Percentiles rank a stretch among this genome's conserved stretches.
Evolutionary conservation across 1,140 invertebrate species (phyloP).

Genomic region (Calliphora vicina): DNA sequence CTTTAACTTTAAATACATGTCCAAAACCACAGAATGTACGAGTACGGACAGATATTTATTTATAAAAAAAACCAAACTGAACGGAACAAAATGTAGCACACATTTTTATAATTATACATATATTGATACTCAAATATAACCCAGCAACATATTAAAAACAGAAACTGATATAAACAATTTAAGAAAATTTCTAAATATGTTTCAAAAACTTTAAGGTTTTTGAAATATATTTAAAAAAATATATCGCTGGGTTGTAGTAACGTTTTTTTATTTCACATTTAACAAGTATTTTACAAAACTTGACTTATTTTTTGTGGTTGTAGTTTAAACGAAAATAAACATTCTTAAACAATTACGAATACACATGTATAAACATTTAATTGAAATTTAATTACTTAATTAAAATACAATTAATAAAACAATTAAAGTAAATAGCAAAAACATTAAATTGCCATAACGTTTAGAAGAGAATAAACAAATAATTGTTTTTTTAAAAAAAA

Average conservation of each 20-base stretch:
- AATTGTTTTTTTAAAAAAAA: too few species aligned
- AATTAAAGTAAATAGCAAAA: constrained; percentile 22
- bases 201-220: too few species aligned
- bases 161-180: too few species aligned
- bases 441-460: neutral
- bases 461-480: neutral
- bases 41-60: neutral
- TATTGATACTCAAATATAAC: neutral
- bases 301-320: neutral
- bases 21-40: neutral
- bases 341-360: constrained; percentile 24
- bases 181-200: too few species aligned
- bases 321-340: neutral
- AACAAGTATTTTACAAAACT: neutral
- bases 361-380: neutral
- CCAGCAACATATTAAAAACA: too few species aligned
- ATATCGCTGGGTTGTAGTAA: neutral
- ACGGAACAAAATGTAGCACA: neutral
- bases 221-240: too few species aligned
- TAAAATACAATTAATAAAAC: constrained; percentile 32
- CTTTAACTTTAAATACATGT: neutral
- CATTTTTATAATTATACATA: neutral
- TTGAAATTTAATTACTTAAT: constrained; percentile 32
- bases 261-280: neutral
- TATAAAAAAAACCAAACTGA: neutral